These are phyloP conservation scores for Trissolcus japonicus DNA, from an alignment of 2,888 invertebrate species.

Conservation along the genomic window DNA sequence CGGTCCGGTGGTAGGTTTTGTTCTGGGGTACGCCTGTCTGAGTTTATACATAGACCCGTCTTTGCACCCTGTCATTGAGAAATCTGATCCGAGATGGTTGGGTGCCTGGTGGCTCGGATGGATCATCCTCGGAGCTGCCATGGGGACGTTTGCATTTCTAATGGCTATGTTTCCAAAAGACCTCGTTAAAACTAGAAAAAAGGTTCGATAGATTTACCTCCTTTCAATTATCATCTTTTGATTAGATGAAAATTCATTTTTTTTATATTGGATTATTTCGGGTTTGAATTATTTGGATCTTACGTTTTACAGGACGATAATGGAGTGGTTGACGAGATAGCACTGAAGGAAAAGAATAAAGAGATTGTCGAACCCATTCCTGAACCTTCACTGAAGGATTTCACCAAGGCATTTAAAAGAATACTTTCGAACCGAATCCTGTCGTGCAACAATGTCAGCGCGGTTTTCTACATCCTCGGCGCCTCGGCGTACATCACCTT, in stretches of 20 bases:
- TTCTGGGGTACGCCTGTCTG: constrained; percentile 78
- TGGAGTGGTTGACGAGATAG: constrained; percentile 23
- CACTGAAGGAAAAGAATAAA: constrained; percentile 41
- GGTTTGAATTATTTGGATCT: too few relatives aligned
- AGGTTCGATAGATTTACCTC: constrained; percentile 21
- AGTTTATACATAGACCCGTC: constrained; percentile 80
- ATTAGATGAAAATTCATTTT: too few relatives aligned
- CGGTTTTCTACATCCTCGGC: constrained; percentile 82
- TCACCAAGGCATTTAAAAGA: constrained; percentile 79
- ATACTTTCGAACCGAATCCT: constrained; percentile 82
- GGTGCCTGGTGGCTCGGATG: constrained; percentile 89
- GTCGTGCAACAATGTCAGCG: constrained; percentile 82
- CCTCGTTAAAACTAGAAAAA: constrained; percentile 74
- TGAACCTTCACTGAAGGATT: constrained; percentile 76
- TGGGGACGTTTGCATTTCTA: constrained; percentile 80
- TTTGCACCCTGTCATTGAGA: constrained; percentile 79
- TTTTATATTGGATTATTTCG: too few relatives aligned
- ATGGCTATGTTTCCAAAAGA: constrained; percentile 82
- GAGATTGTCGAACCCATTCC: constrained; percentile 12
- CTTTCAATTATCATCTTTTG: too few relatives aligned
- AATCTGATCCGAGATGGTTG: constrained; percentile 82
- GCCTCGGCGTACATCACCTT: constrained; percentile 83
- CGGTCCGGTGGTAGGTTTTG: constrained; percentile 81
- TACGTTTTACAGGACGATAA: too few relatives aligned
- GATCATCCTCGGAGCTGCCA: constrained; percentile 78